Base-by-base conservation (phyloP, 2,888 invertebrate species). In the Theretra japonica region DNA sequence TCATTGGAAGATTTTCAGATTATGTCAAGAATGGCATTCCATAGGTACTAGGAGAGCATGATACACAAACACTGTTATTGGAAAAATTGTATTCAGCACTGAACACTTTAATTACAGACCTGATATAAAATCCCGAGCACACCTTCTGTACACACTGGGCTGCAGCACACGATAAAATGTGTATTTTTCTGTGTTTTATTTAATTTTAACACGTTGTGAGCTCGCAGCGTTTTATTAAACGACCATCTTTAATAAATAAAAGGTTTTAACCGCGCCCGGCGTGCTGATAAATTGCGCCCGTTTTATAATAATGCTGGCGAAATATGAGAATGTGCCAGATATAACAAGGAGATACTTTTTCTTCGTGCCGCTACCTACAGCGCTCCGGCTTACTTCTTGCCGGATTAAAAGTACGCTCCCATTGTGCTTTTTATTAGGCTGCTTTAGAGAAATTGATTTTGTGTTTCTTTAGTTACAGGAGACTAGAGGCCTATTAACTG, bases 131-230 rank as follows among this genome's bases (percentile, higher is more conserved):
- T 41, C 41, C 2, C 41, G 41, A 48, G 23, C 23, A 17, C 48
- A 48, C 48, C 48, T 65, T 65, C 65, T 65, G 65, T 65, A 41
- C 17, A 15, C 65, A 23, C 1, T 21, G 1, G 23, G 23, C 41
- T 48, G 30, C 11, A n/a, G 65, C 41, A 73, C 75, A 76, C 77
- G 73, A 75, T 74, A 75, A 77, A 76, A 60, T 74, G 75, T 70
- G 74, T 75, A 76, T 77, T 79, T 76, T 76, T 76, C 76, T 75
- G 65, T 65, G 65, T 65, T 79, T 79, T 79, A 79, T 79, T 79
- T 79, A 77, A 79, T 77, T 79, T 77, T 72, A 76, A 73, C 79
- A 72, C 70, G 65, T 65, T 65, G 65, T 65, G 65, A 65, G 65
- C 65, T 65, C 65, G 65, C 65, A 48, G 65, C 65, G 65, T 65